Evolutionary conservation across 2,113 vertebrate species (phyloP).

Genomic region (Psammodynastes pulverulentus): DNA sequence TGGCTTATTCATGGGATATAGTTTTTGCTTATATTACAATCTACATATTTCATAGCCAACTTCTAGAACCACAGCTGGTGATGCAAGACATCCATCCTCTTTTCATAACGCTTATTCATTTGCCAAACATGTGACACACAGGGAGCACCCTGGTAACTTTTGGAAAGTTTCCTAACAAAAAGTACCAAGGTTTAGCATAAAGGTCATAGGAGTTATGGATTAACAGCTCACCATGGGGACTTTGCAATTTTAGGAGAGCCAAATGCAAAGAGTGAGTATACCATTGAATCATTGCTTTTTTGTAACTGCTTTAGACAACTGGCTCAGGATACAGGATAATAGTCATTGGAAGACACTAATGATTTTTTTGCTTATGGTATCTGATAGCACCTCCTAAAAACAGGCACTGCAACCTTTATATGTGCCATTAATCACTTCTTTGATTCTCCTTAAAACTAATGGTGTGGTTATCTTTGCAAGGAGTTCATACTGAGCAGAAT

Average conservation of each 20-base stretch:
- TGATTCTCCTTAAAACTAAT: background rate
- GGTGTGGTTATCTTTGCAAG: background rate
- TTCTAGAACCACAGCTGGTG: background rate
- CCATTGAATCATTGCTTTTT: slow-evolving; percentile 31
- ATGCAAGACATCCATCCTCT: background rate
- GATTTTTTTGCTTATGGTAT: background rate
- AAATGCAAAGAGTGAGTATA: background rate
- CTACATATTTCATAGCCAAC: background rate
- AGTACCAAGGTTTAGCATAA: background rate
- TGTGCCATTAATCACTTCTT: background rate
- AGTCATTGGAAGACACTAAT: background rate
- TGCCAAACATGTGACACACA: background rate
- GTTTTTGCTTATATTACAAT: background rate
- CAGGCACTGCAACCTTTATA: background rate
- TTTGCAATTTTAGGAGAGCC: background rate
- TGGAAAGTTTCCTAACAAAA: background rate
- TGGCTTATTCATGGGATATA: background rate
- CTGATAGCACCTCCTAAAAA: background rate
- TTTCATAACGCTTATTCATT: background rate
- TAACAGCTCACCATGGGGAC: background rate
- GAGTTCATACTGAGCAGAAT: background rate
- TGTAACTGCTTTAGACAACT: background rate
- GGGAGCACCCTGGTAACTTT: background rate
- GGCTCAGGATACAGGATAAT: background rate
- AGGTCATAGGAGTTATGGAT: background rate